These are phyloP conservation scores for Tholera decimalis DNA, from an alignment of 2,888 invertebrate genomes.

Conservation along the genomic window DNA sequence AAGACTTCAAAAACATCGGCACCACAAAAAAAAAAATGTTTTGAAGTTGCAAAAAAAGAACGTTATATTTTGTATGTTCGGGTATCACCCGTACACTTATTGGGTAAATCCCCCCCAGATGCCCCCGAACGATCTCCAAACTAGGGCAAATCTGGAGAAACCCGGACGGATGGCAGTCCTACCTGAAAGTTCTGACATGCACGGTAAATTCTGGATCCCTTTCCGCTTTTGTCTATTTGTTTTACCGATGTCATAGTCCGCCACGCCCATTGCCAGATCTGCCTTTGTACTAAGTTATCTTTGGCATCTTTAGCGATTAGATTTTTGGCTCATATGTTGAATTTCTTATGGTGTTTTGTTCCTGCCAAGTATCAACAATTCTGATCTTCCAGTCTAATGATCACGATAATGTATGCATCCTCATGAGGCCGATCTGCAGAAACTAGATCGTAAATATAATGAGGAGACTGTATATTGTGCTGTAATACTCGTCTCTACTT, in stretches of 20 bases:
- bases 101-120: too few relatives aligned
- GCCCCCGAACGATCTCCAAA: too few relatives aligned
- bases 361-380: conserved; percentile 10
- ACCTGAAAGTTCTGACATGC: too few relatives aligned
- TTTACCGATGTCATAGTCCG: neutral
- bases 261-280: conserved; percentile 10
- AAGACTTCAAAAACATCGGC: too few relatives aligned
- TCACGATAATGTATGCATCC: neutral
- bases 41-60: too few relatives aligned
- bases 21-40: too few relatives aligned
- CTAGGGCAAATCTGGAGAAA: too few relatives aligned
- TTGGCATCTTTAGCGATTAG: conserved; percentile 37
- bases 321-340: conserved; percentile 32
- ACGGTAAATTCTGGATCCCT: too few relatives aligned
- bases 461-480: conserved; percentile 3
- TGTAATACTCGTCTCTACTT: conserved; percentile 1
- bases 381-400: neutral
- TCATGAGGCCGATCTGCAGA: neutral
- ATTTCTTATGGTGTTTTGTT: conserved; percentile 27
- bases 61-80: too few relatives aligned
- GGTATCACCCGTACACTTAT: too few relatives aligned
- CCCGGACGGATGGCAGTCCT: too few relatives aligned
- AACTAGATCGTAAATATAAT: conserved; percentile 8
- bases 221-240: neutral
- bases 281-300: conserved; percentile 26